Base-by-base conservation (phyloP, 2,797 vertebrate species). In the Artibeus jamaicensis region DNA sequence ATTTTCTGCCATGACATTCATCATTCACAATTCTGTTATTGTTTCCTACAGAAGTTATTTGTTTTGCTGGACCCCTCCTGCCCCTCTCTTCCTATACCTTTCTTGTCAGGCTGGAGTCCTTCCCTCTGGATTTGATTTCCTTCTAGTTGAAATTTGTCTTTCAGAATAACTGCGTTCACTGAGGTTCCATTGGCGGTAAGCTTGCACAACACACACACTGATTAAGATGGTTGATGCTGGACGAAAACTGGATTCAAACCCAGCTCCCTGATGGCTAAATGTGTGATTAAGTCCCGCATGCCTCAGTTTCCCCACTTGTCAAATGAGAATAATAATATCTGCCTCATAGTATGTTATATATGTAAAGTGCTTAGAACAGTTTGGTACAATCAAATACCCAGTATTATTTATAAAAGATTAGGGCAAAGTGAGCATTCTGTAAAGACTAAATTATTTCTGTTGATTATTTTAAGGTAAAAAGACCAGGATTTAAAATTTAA, bases 1-100 rank as follows among this genome's bases (percentile, higher is more conserved):
- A 78, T 77, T 91, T 84, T 87, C 59, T 91, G 24, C 26, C 48
- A 82, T 6, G 62, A 85, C 85, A 62, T 67, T 37, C n/a, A 74
- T 62, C 37, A 76, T 32, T 83, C 37, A 22, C 39, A 37, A 21
- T 57, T 50, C 1, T 15, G 42, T 39, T 83, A 39, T 39, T 78
- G 26, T 55, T 50, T 83, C 68, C 34, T 29, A 39, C 1, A 37
- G n/a, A 95, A 46, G 5, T 50, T 39, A 7, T 67, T 67, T 65
- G 34, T 32, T 89, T 67, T 32, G 9, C 5, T 9, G 3, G 29
- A 44, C 3, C 5, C 3, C 5, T 18, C 50, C 68, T 79, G 15
- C 12, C 19, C 34, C 5, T 65, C 48, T 50, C 10, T 79, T 77
- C 86, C n/a, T 19, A 3, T 32, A 42, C 1, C 3, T 12, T 65